Percentiles rank a stretch among this genome's conserved stretches.
phyloP scores from a whole-genome alignment of 1,140 invertebrate genomes.

The Euglossa dilemma region DNA sequence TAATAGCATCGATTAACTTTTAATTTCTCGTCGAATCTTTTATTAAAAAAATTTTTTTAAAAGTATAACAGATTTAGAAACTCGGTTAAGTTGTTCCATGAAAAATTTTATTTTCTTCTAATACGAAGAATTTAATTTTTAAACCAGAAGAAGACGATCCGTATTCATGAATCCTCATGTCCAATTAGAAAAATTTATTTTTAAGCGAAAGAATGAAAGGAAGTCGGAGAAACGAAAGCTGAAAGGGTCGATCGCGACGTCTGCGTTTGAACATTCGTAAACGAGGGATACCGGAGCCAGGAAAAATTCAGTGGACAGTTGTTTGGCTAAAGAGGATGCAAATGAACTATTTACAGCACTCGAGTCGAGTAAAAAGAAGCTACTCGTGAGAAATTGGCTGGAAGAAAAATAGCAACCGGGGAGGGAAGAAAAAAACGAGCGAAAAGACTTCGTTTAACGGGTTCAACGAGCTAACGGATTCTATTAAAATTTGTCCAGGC shows the following conservation, averaged over 20 bases:
- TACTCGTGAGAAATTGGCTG: neutral
- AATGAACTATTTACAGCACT: conserved; percentile 17
- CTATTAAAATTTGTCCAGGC: neutral
- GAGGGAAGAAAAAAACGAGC: neutral
- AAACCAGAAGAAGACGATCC: too few relatives aligned
- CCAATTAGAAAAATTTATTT: too few relatives aligned
- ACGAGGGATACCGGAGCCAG: neutral
- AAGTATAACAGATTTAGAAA: too few relatives aligned
- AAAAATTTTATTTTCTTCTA: too few relatives aligned
- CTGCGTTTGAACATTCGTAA: neutral
- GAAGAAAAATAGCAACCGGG: neutral
- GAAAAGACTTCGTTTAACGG: neutral
- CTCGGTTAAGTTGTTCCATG: too few relatives aligned
- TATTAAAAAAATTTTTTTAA: too few relatives aligned
- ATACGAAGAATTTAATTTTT: neutral
- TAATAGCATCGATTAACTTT: too few relatives aligned
- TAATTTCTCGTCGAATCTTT: too few relatives aligned
- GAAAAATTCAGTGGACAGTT: neutral
- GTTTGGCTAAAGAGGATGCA: neutral
- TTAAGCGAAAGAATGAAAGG: too few relatives aligned
- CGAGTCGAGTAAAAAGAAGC: neutral
- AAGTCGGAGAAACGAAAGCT: neutral
- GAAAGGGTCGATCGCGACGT: neutral
- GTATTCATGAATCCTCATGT: too few relatives aligned
- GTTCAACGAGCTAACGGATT: neutral